Percentiles rank a stretch among this genome's conserved stretches.
Conservation (phyloP, 2,797 vertebrate species). For the Rhinophrynus dorsalis region DNA sequence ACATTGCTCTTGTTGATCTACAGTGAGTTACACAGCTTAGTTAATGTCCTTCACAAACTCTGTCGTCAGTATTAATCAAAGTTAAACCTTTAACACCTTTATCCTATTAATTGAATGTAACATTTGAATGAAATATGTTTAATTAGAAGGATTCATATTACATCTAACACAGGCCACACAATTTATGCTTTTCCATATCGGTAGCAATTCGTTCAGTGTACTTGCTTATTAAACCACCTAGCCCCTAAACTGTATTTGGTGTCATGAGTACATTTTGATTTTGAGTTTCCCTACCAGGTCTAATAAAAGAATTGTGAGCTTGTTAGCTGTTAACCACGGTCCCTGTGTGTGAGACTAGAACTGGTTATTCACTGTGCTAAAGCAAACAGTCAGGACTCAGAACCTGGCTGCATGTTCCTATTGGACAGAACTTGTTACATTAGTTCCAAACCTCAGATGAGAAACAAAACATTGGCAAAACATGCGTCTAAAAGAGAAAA, state of each 20-base stretch:
- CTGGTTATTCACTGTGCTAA: slow-evolving; percentile 38
- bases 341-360: slow-evolving; percentile 38
- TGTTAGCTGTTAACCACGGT: background rate
- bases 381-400: background rate
- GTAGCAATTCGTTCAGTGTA: background rate
- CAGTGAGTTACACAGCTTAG: too few relatives aligned
- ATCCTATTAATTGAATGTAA: too few relatives aligned
- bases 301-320: background rate
- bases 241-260: background rate
- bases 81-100: background rate
- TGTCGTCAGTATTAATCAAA: background rate
- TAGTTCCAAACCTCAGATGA: slow-evolving; percentile 67
- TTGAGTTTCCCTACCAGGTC: background rate
- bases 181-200: background rate
- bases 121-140: too few relatives aligned
- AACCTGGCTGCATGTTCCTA: slow-evolving; percentile 52
- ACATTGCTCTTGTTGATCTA: too few relatives aligned
- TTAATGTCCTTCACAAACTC: too few relatives aligned
- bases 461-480: slow-evolving; percentile 66
- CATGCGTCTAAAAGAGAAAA: slow-evolving; percentile 54
- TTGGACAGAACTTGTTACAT: slow-evolving; percentile 53
- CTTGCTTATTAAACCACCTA: background rate
- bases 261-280: background rate
- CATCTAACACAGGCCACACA: background rate
- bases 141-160: background rate